phyloP scores from a whole-genome alignment of 2,797 vertebrate species.

The Lates japonicus region DNA sequence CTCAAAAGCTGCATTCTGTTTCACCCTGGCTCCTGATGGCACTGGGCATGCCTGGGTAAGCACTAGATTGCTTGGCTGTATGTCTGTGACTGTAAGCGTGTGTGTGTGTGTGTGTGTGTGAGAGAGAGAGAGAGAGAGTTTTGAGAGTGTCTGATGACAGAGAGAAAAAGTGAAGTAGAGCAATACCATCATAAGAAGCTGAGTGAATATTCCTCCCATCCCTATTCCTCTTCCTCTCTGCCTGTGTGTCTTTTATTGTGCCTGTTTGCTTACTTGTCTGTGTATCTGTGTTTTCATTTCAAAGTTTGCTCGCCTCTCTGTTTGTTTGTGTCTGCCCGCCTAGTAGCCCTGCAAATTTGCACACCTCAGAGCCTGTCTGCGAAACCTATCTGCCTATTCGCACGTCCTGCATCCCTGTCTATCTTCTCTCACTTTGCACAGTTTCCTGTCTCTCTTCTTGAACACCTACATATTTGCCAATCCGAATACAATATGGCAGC shows the following conservation, averaged over 20 bases:
- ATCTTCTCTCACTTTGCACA: conserved; percentile 9
- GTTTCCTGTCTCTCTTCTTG: not conserved
- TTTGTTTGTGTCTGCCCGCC: conserved; percentile 51
- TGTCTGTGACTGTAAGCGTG: conserved; percentile 24
- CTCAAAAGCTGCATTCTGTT: conserved; percentile 56
- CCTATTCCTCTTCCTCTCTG: conserved; percentile 7
- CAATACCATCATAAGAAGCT: conserved; percentile 25
- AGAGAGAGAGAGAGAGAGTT: not conserved
- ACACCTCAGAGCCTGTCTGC: conserved; percentile 52
- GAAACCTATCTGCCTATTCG: conserved; percentile 31
- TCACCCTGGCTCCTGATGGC: conserved; percentile 58
- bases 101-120: conserved; percentile 6
- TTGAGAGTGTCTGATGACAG: conserved; percentile 17
- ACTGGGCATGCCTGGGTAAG: conserved; percentile 63
- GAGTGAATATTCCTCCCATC: conserved; percentile 37
- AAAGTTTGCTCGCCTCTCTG: conserved; percentile 43
- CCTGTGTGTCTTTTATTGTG: conserved; percentile 31
- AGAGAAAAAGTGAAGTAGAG: conserved; percentile 38
- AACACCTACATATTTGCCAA: conserved; percentile 29
- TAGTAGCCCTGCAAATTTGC: conserved; percentile 56
- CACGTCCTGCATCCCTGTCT: conserved; percentile 13
- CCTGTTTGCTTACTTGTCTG: conserved; percentile 48
- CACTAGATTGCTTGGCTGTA: conserved; percentile 56
- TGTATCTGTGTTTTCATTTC: conserved; percentile 53
- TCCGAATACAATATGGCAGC: conserved; percentile 11